A percentile compares a stretch with the other conserved stretches of the same genome.
These are phyloP conservation scores for Conus betulinus DNA, from an alignment of 1,140 invertebrate species.

Conservation along the genomic window DNA sequence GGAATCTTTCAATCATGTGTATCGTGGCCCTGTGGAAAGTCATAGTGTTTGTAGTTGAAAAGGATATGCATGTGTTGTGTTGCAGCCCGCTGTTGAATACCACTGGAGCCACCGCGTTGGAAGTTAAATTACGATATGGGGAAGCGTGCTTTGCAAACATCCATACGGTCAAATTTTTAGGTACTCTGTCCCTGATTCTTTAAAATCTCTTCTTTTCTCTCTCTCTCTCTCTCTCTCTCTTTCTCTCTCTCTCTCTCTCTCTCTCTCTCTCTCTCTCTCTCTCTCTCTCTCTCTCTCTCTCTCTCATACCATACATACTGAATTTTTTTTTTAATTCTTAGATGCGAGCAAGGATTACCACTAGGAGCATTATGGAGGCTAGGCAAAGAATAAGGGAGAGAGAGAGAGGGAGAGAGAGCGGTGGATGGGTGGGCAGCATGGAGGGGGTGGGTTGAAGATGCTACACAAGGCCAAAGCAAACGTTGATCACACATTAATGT, in stretches of 20 bases:
- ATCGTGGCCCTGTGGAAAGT: no score
- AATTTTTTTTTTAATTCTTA: no score
- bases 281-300: not conserved
- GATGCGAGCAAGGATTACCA: no score
- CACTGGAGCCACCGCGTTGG: not conserved
- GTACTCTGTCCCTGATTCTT: not conserved
- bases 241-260: not conserved
- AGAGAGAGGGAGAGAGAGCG: not conserved
- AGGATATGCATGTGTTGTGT: not conserved
- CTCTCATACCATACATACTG: no score
- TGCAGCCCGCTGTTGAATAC: not conserved
- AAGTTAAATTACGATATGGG: not conserved
- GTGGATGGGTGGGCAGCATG: no score
- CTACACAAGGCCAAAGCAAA: no score
- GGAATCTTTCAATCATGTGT: no score
- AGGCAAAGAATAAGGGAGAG: no score
- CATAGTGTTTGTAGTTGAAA: no score
- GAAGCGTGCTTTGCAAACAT: not conserved
- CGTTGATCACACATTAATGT: no score
- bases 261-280: not conserved
- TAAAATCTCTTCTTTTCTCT: not conserved
- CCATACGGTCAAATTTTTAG: not conserved
- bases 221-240: not conserved
- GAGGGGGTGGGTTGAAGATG: no score
- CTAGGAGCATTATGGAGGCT: no score